Percentiles rank a stretch among this genome's conserved stretches.
Conservation (phyloP, 2,888 invertebrate genomes). For the Rotaria magnacalcarata region DNA sequence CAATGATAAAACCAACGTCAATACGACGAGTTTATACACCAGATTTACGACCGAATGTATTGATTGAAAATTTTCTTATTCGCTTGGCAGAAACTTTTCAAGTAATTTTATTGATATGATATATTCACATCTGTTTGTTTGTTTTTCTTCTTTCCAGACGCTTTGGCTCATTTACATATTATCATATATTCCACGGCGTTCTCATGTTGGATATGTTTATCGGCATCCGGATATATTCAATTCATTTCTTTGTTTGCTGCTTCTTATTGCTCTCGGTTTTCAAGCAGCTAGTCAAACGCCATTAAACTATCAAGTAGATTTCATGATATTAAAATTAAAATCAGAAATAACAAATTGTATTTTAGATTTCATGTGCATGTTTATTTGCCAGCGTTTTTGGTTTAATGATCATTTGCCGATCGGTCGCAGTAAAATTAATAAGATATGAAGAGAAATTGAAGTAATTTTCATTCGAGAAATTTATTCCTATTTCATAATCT, state of each 20-base stretch:
- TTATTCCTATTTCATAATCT: not conserved
- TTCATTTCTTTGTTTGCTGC: not conserved
- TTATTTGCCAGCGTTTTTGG: not conserved
- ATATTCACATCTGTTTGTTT: too few relatives aligned
- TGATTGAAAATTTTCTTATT: not conserved
- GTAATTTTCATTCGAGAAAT: not conserved
- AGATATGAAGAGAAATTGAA: not conserved
- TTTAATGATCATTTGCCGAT: not conserved
- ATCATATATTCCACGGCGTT: not conserved
- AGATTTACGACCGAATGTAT: not conserved
- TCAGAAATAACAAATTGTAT: too few relatives aligned
- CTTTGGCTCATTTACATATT: not conserved
- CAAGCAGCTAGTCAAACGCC: not conserved
- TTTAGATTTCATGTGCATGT: not conserved
- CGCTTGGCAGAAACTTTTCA: not conserved
- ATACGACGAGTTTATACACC: not conserved
- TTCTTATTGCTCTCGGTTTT: not conserved
- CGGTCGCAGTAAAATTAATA: not conserved
- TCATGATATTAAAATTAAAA: too few relatives aligned
- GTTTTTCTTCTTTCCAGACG: not conserved
- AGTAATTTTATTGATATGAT: not conserved
- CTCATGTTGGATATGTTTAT: not conserved
- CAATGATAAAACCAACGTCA: not conserved
- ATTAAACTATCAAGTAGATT: not conserved
- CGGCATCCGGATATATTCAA: not conserved